Evolutionary conservation across 2,797 vertebrate genomes (phyloP).

Genomic region (Karalla daura): DNA sequence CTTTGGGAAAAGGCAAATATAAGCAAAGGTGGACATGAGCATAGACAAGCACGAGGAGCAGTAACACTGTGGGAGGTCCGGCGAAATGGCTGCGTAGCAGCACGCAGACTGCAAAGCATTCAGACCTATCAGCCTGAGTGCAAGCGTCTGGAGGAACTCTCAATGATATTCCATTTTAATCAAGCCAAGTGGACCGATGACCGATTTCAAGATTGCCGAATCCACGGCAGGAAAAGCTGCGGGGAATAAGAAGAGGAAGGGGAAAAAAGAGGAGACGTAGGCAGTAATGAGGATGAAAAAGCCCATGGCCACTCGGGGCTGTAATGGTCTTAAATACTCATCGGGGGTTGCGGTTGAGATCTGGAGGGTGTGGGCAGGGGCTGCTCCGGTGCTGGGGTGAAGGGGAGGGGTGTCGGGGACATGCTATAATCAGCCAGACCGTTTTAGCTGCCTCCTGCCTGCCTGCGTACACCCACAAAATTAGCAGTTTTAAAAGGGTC

Average conservation of each 20-base stretch:
- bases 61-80: too few relatives aligned
- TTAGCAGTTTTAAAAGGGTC: constrained; percentile 10
- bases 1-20: too few relatives aligned
- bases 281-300: constrained; percentile 19
- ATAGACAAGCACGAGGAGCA: too few relatives aligned
- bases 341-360: constrained; percentile 10
- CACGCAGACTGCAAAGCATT: too few relatives aligned
- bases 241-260: not conserved
- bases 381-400: constrained; percentile 1
- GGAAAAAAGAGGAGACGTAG: not conserved
- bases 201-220: too few relatives aligned
- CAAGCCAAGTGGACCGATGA: too few relatives aligned
- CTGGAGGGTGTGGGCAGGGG: constrained; percentile 6
- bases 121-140: too few relatives aligned
- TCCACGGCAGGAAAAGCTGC: not conserved
- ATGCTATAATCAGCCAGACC: constrained; percentile 37
- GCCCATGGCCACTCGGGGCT: constrained; percentile 7
- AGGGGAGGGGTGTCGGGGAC: constrained; percentile 7
- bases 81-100: too few relatives aligned
- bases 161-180: too few relatives aligned
- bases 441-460: constrained; percentile 25
- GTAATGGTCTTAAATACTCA: constrained; percentile 4
- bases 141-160: too few relatives aligned
- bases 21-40: too few relatives aligned
- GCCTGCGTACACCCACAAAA: constrained; percentile 50